Percentiles rank a stretch among this genome's conserved stretches.
These are phyloP conservation scores for Drosophila leontia DNA, from an alignment of 1,140 invertebrate genomes.

Conservation along the genomic window DNA sequence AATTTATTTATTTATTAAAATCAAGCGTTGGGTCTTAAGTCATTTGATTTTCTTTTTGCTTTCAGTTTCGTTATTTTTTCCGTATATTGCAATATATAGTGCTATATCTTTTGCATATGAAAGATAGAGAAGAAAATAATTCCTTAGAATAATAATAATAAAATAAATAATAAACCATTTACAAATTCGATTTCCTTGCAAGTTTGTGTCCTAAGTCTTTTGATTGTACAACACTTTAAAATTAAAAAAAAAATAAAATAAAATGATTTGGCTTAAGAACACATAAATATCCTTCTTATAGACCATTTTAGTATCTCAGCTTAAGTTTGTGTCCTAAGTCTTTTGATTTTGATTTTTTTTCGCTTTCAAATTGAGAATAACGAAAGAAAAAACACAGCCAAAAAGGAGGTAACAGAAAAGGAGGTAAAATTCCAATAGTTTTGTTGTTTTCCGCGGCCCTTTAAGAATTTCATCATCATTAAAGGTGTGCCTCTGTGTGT, in stretches of 20 bases:
- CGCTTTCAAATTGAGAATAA: constrained; percentile 17
- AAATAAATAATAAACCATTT: background rate
- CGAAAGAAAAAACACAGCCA: constrained; percentile 1
- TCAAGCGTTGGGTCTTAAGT: background rate
- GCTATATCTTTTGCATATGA: too few relatives aligned
- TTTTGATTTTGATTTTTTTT: constrained; percentile 34
- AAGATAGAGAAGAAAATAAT: too few relatives aligned
- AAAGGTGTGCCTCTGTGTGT: constrained; percentile 22
- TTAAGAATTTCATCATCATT: constrained; percentile 69
- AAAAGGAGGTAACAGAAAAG: constrained; percentile 9
- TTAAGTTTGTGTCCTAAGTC: constrained; percentile 51
- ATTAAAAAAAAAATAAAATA: background rate
- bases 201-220: constrained; percentile 41
- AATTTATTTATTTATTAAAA: background rate
- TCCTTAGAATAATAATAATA: too few relatives aligned
- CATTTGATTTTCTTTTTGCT: background rate
- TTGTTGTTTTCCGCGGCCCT: constrained; percentile 49
- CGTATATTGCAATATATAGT: too few relatives aligned
- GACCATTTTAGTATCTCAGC: background rate
- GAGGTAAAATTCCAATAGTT: constrained; percentile 45
- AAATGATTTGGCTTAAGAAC: background rate
- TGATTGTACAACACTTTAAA: too few relatives aligned
- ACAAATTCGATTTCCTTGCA: background rate
- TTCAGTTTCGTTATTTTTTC: background rate
- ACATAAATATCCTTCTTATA: background rate